Percentiles rank a stretch among this genome's conserved stretches.
Evolutionary conservation across 2,888 invertebrate species (phyloP).

Genomic region (Plebejus melissa): DNA sequence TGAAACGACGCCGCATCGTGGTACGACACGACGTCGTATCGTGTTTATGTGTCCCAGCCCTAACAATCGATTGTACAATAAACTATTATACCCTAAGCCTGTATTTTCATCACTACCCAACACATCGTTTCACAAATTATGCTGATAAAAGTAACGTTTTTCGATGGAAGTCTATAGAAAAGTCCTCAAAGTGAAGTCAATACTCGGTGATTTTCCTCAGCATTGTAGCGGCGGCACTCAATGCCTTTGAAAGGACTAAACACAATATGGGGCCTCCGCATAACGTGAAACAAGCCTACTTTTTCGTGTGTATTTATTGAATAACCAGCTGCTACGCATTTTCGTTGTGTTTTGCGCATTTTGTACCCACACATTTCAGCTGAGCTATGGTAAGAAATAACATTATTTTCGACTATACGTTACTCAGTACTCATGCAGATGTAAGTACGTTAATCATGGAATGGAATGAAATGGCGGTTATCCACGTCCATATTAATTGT

Average conservation of each 20-base stretch:
- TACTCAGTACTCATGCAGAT: neutral
- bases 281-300: constrained; percentile 3
- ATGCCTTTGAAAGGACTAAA: neutral
- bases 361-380: neutral
- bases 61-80: neutral
- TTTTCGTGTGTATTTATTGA: constrained; percentile 2
- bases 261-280: neutral
- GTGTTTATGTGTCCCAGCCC: too few species aligned
- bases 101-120: neutral
- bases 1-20: too few species aligned
- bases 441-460: neutral
- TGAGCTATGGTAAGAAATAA: neutral
- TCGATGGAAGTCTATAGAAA: neutral
- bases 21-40: too few species aligned
- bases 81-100: neutral
- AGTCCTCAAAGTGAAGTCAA: neutral
- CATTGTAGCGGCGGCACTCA: neutral
- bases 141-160: neutral
- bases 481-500: neutral
- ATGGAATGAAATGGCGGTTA: neutral
- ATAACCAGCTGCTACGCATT: neutral
- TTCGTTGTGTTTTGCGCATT: neutral
- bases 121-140: neutral
- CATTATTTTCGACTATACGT: neutral
- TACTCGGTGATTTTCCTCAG: neutral